A percentile compares a stretch with the other conserved stretches of the same genome.
Evolutionary conservation across 2,113 vertebrate genomes (phyloP).

Genomic region (Boleophthalmus pectinirostris): DNA sequence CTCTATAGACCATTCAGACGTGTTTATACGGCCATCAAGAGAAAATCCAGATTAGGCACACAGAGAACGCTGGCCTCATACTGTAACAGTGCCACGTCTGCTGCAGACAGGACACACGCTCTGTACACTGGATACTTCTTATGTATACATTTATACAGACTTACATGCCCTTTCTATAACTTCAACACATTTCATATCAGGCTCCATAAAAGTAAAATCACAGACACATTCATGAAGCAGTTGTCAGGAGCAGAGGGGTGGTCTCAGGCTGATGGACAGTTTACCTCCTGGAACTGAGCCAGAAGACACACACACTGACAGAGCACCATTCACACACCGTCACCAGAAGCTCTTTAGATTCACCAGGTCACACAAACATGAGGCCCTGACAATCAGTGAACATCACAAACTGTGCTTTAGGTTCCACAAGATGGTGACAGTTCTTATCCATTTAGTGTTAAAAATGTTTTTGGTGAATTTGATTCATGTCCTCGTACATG

Average conservation of each 20-base stretch:
- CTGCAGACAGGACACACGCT: background rate
- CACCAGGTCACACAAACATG: background rate
- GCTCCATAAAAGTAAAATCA: background rate
- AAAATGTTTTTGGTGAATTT: too few species aligned
- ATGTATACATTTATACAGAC: background rate
- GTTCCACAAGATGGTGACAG: background rate
- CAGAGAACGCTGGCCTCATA: slow-evolving; percentile 67
- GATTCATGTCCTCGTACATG: too few species aligned
- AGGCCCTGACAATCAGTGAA: background rate
- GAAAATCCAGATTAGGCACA: slow-evolving; percentile 54
- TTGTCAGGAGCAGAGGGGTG: background rate
- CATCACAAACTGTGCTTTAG: background rate
- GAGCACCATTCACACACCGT: background rate
- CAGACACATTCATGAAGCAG: background rate
- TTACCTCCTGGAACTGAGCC: background rate
- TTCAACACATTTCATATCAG: background rate
- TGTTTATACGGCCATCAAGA: slow-evolving; percentile 67
- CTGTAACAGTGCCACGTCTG: background rate
- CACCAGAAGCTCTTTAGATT: background rate
- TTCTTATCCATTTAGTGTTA: background rate
- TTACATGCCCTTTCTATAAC: background rate
- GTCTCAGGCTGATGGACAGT: background rate
- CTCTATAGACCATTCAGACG: slow-evolving; percentile 51
- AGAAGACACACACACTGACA: background rate
- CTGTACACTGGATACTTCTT: background rate